A percentile compares a stretch with the other conserved stretches of the same genome.
phyloP scores from a whole-genome alignment of 2,797 vertebrate species.

The Distichodus sexfasciatus region DNA sequence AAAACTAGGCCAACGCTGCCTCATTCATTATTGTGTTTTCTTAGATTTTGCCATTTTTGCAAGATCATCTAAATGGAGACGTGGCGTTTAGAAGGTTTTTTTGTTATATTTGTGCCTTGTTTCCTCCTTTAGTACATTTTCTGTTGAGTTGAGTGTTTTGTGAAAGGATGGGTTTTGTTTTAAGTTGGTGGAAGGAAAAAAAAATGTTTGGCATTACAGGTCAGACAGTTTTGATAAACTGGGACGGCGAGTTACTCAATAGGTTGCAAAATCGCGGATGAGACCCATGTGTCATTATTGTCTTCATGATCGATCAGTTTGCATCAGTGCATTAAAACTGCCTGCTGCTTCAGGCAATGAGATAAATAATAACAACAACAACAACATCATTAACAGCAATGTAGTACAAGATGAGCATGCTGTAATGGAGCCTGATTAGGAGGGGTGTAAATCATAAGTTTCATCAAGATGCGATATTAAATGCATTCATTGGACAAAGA shows the following conservation, averaged over 20 bases:
- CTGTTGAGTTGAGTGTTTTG: conserved; percentile 21
- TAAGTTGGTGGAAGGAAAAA: conserved; percentile 8
- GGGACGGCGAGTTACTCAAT: conserved; percentile 2
- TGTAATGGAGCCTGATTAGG: too few species aligned
- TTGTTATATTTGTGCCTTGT: not conserved
- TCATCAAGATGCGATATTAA: too few species aligned
- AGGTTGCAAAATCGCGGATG: not conserved
- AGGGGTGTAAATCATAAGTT: too few species aligned
- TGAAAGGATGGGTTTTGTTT: not conserved
- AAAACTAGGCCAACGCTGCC: not conserved
- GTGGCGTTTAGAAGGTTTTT: not conserved
- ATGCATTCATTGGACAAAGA: too few species aligned
- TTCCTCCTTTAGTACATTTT: not conserved
- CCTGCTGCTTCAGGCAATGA: conserved; percentile 2
- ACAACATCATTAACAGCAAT: too few species aligned
- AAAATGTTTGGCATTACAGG: not conserved
- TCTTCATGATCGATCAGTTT: not conserved
- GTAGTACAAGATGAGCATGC: too few species aligned
- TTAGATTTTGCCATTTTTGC: conserved; percentile 16
- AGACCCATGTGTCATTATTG: not conserved
- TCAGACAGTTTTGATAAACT: conserved; percentile 7
- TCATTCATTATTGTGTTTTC: conserved; percentile 7
- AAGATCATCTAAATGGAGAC: conserved; percentile 14
- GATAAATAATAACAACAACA: not conserved
- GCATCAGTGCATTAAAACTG: not conserved